Base-by-base conservation (phyloP, 2,113 vertebrate genomes). In the Takifugu bimaculatus region DNA sequence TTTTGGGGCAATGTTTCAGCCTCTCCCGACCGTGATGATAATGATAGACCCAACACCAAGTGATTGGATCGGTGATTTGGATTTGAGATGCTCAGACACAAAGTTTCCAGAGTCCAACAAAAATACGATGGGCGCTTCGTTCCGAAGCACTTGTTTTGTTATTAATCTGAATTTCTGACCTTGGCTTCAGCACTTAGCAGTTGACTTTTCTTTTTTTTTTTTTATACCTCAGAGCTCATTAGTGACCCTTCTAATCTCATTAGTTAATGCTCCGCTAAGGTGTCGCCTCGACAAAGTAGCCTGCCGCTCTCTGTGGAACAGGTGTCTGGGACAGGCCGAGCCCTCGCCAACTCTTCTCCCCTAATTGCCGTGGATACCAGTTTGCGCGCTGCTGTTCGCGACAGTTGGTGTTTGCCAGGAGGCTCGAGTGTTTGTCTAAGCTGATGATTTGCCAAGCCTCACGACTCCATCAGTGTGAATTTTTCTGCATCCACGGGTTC, bases 221-320 rank as follows among this genome's bases (percentile, higher is more conserved):
- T 20, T 20, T 20, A 20, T 20, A 80, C 70, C 60, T 78, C 81
- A 59, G 79, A 73, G 81, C 85, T 91, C 87, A 89, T 90, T 90
- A 88, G 87, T 68, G 59, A 65, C 57, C 71, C 74, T 79, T 89
- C 85, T 88, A 84, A 89, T 90, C 85, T 87, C 87, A 88, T 90
- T 89, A 89, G 84, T 81, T 20, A 61, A 72, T 76, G 78, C 81
- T 44, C 78, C 72, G 82, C 62, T 71, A 80, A 71, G 68, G 87
- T 85, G 87, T 85, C 82, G 80, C 69, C 0, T 63, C 50, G 73
- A 85, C 86, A 84, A 81, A 84, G 75, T 74, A 79, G 72, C 63
- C 72, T 57, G 63, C 55, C 60, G 20, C 48, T 20, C 48, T 63
- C 47, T 89, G 86, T 80, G 73, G 58, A 76, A 68, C 81, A 83